Evolutionary conservation across 1,140 invertebrate genomes (phyloP), one percentile per base, ranked within the genome.

Genomic region (Sycophila sp.): DNA sequence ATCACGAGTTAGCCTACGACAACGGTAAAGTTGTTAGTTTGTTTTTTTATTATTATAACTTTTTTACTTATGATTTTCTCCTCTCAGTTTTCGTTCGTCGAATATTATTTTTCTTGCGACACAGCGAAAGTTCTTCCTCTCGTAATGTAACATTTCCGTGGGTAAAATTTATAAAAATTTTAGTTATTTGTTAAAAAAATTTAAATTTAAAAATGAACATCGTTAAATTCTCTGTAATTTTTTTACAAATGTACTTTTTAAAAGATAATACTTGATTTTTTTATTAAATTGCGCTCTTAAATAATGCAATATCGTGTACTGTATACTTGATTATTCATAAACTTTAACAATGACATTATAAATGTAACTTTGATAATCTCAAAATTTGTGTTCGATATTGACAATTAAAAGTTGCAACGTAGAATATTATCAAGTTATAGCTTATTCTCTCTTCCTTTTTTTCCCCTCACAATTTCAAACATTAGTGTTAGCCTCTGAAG

Each of bases 1-100:
- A 77, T 78, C 78, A 82, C 77, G 70, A 77, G 76, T 78, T 77
- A 77, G 72, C 69, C 77, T 83, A 82, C 65, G 74, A 69, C 74
- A 74, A 76, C 42, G 22, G 19, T 40, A 17, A 71, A 34, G 10
- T 63, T 34, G n/a, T 58, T 70, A 34, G 38, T 42, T 69, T 70
- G n/a, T n/a, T n/a, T n/a, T n/a, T n/a, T n/a, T n/a, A n/a, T n/a
- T n/a, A n/a, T n/a, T n/a, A n/a, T 8, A 5, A 56, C n/a, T 32
- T 51, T 19, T 60, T 36, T 40, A 51, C 5, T 8, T 49, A 60
- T 53, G 2, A 36, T 36, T 38, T 69, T 56, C 56, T 17, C n/a
- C n/a, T n/a, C n/a, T n/a, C n/a, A n/a, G n/a, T n/a, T n/a, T n/a
- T n/a, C n/a, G n/a, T n/a, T n/a, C n/a, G n/a, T n/a, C n/a, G n/a